Evolutionary conservation across 2,797 vertebrate genomes (phyloP).

Genomic region (Aplochiton taeniatus): DNA sequence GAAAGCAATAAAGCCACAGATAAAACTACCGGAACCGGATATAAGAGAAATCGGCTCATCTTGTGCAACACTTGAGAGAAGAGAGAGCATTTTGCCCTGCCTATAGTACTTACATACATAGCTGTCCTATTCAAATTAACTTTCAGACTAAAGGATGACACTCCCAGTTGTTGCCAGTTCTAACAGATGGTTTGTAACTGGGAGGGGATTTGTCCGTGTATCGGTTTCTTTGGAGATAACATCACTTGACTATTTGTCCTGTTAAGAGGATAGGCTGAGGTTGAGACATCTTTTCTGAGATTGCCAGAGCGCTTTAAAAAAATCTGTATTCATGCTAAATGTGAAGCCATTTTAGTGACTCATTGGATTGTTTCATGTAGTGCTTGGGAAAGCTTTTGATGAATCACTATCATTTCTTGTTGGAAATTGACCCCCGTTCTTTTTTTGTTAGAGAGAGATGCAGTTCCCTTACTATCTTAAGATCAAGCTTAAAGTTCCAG

Average conservation of each 20-base stretch:
- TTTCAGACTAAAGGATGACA: background rate
- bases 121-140: background rate
- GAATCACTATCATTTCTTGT: conserved; percentile 27
- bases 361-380: conserved; percentile 31
- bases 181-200: conserved; percentile 14
- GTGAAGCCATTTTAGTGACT: conserved; percentile 42
- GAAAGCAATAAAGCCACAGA: too few species aligned
- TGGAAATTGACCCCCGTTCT: conserved; percentile 1
- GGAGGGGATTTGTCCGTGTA: background rate
- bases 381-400: conserved; percentile 27
- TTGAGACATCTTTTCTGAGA: background rate
- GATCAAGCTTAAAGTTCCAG: background rate
- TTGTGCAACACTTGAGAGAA: too few species aligned
- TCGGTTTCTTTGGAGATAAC: background rate
- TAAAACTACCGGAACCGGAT: too few species aligned
- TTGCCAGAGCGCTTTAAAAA: too few species aligned
- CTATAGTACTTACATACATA: background rate
- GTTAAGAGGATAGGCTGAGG: background rate
- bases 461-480: conserved; percentile 15
- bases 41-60: too few species aligned
- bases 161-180: conserved; percentile 8
- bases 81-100: too few species aligned
- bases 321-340: conserved; percentile 12
- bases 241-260: background rate
- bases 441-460: conserved; percentile 32